Base-by-base conservation (phyloP, 2,113 vertebrate species). In the Lophochroa leadbeateri region DNA sequence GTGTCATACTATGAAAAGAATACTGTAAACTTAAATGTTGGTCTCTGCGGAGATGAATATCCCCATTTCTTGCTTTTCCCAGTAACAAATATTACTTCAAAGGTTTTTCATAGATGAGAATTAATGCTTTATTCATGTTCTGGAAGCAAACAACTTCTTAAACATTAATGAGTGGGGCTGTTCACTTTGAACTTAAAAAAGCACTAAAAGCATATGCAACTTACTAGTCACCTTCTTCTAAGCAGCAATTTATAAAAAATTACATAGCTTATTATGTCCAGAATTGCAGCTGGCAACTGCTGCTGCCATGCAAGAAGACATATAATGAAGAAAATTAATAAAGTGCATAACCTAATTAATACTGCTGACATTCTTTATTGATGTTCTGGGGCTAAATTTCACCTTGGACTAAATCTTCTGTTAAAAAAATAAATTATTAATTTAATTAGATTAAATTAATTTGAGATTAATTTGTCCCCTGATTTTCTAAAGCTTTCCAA, bases 41-140 rank as follows among this genome's bases (percentile, higher is more conserved):
- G 21, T 27, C 37, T 88, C 52, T n/a, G 39, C 9, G 55, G 47
- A 78, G 46, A 39, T 10, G 33, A 84, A 33, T 29, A n/a, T 24
- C 6, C 53, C 64, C 6, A 33, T 70, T 57, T 71, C 63, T 72
- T 86, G 68, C 31, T 69, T 88, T 86, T 94, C 81, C 39, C 1
- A 4, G 46, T 80, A 90, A 67, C 65, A 92, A 96, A 80, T 64
- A 95, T 53, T 91, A 82, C 47, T 82, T 53, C 65, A 92, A 70
- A 92, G 10, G 24, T 84, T 96, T 96, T 74, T 78, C 1, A 7
- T 81, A 96, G 96, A 89, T 65, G 28, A 88, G 31, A 81, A 37
- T 58, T 52, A 63, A 92, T 31, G 24, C 11, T 82, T 35, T 20
- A 37, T 75, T 15, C 4, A 1, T 50, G 41, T 79, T 75, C 80